Percentiles rank a stretch among this genome's conserved stretches.
Evolutionary conservation across 1,140 invertebrate species (phyloP).

Genomic region (Macrobrachium rosenbergii): DNA sequence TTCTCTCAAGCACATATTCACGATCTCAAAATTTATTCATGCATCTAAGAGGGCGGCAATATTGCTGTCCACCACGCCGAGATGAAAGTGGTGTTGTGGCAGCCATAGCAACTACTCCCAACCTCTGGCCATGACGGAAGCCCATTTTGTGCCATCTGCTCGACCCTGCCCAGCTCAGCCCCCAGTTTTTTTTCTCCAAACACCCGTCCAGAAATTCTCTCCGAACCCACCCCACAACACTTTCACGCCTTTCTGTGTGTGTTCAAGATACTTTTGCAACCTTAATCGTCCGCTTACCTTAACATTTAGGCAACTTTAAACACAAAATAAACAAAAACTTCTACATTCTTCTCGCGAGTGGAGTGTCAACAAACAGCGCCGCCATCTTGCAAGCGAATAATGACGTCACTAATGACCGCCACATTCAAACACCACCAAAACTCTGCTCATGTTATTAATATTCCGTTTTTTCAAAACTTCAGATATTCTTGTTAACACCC

Average conservation of each 20-base stretch:
- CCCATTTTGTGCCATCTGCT: conserved; percentile 62
- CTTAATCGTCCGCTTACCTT: conserved; percentile 50
- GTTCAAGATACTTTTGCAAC: conserved; percentile 44
- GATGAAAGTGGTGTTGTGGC: not conserved
- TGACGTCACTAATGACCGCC: conserved; percentile 42
- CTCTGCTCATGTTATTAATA: conserved; percentile 22
- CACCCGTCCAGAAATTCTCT: conserved; percentile 49
- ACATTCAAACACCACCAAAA: conserved; percentile 24
- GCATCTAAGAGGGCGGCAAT: not conserved
- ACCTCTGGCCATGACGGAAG: conserved; percentile 21
- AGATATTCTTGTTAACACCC: not conserved
- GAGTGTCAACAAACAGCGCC: conserved; percentile 62
- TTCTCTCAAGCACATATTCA: no score
- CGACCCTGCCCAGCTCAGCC: conserved; percentile 48
- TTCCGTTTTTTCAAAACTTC: not conserved
- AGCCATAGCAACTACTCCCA: conserved; percentile 2
- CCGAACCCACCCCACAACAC: conserved; percentile 7
- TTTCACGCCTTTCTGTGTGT: conserved; percentile 20
- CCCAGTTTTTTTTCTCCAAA: conserved; percentile 43
- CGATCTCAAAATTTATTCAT: not conserved
- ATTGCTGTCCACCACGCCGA: not conserved
- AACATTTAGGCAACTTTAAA: conserved; percentile 64
- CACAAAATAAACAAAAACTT: conserved; percentile 62
- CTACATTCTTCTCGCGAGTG: conserved; percentile 63
- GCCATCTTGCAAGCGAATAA: conserved; percentile 56